A percentile compares a stretch with the other conserved stretches of the same genome.
Conservation (phyloP, 1,140 invertebrate species). For the Trypoxylus dichotomus region DNA sequence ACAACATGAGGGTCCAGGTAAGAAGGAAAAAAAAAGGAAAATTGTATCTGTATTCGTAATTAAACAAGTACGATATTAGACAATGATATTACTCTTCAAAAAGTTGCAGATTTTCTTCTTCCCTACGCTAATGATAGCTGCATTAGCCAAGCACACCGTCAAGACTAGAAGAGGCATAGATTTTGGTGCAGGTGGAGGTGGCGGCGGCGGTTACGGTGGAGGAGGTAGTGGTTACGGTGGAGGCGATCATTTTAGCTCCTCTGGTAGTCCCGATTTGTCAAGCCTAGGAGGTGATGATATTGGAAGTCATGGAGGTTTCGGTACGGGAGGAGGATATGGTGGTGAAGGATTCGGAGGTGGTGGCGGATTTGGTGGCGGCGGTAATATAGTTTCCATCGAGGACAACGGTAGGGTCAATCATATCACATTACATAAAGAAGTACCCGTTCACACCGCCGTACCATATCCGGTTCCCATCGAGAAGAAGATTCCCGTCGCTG, state of each 20-base stretch:
- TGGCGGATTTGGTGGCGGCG: constrained; percentile 27
- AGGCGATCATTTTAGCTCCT: background rate
- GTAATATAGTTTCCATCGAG: constrained; percentile 27
- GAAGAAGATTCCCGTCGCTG: constrained; percentile 41
- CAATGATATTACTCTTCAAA: too few relatives aligned
- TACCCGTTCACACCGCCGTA: constrained; percentile 40
- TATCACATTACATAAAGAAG: constrained; percentile 37
- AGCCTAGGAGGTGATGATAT: background rate
- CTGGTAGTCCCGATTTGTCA: background rate
- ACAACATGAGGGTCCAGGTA: background rate
- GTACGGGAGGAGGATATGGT: background rate
- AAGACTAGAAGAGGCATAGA: background rate
- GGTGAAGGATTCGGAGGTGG: constrained; percentile 31
- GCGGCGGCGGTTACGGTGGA: background rate
- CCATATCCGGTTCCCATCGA: constrained; percentile 44
- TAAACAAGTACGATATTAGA: too few relatives aligned
- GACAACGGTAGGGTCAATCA: constrained; percentile 33
- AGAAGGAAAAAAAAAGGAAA: too few relatives aligned
- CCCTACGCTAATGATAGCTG: background rate
- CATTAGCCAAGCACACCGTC: background rate
- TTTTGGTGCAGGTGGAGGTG: background rate
- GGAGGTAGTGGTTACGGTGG: background rate
- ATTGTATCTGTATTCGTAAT: too few relatives aligned
- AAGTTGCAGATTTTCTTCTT: background rate
- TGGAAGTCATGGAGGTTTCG: background rate